Conservation (phyloP, 2,113 vertebrate genomes). For the Daubentonia madagascariensis region DNA sequence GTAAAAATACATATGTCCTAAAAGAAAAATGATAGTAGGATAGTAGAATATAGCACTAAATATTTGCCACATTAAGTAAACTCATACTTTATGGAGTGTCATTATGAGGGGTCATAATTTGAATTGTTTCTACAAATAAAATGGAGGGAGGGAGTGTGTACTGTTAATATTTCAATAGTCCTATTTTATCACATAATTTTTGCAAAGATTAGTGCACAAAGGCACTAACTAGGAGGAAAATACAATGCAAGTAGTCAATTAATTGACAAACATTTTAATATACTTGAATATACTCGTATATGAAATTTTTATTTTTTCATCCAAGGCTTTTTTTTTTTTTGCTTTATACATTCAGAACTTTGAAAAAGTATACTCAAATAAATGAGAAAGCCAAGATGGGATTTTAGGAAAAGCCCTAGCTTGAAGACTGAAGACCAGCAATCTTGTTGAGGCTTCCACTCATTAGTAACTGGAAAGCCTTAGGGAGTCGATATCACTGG, state of each 20-base stretch:
- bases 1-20: constrained; percentile 21
- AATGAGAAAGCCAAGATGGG: neutral
- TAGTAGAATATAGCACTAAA: neutral
- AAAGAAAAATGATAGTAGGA: constrained; percentile 15
- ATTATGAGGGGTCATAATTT: neutral
- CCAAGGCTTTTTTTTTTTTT: neutral
- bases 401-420: neutral
- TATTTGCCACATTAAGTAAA: constrained; percentile 24
- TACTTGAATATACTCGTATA: neutral
- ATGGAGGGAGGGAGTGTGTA: neutral
- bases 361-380: neutral
- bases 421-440: neutral
- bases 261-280: neutral
- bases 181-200: neutral
- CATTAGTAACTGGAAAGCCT: neutral
- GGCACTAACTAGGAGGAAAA: neutral
- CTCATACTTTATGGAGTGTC: neutral
- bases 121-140: constrained; percentile 43
- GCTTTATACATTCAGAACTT: neutral
- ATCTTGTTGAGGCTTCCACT: neutral
- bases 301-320: constrained; percentile 1
- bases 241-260: neutral
- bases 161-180: neutral
- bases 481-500: neutral
- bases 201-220: neutral